A percentile compares a stretch with the other conserved stretches of the same genome.
phyloP scores from a whole-genome alignment of 1,140 invertebrate species.

The Lasioglossum baleicum region DNA sequence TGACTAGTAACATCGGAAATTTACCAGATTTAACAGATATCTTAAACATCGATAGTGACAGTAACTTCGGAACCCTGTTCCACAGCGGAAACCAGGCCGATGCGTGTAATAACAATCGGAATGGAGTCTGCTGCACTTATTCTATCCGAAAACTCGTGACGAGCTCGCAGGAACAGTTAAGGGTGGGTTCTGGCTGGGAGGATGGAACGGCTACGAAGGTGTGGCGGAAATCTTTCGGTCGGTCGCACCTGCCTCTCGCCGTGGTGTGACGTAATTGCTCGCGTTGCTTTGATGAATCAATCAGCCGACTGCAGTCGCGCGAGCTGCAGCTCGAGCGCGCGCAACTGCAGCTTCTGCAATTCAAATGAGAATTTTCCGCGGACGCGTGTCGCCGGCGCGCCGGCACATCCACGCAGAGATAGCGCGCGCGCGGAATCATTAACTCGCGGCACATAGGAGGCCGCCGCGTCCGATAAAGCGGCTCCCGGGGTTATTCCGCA shows the following conservation, averaged over 20 bases:
- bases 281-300: constrained; percentile 62
- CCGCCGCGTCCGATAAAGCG: constrained; percentile 48
- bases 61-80: too few relatives aligned
- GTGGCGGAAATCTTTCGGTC: constrained; percentile 25
- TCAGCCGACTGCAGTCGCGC: constrained; percentile 45
- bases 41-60: too few relatives aligned
- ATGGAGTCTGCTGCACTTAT: too few relatives aligned
- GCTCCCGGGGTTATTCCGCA: background rate
- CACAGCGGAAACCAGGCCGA: too few relatives aligned
- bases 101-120: too few relatives aligned
- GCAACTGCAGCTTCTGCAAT: constrained; percentile 55
- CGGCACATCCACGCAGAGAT: background rate
- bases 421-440: constrained; percentile 39
- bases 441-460: constrained; percentile 41
- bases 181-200: too few relatives aligned
- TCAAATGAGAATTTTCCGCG: constrained; percentile 61
- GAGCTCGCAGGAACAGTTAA: too few relatives aligned
- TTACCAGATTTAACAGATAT: too few relatives aligned
- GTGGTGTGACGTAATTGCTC: constrained; percentile 52
- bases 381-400: constrained; percentile 11
- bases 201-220: too few relatives aligned
- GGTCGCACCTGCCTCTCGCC: constrained; percentile 45
- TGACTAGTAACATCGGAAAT: too few relatives aligned
- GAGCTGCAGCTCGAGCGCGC: background rate
- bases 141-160: too few relatives aligned